Percentiles rank a stretch among this genome's conserved stretches.
Evolutionary conservation across 2,113 vertebrate species (phyloP).

Genomic region (Anhinga anhinga): DNA sequence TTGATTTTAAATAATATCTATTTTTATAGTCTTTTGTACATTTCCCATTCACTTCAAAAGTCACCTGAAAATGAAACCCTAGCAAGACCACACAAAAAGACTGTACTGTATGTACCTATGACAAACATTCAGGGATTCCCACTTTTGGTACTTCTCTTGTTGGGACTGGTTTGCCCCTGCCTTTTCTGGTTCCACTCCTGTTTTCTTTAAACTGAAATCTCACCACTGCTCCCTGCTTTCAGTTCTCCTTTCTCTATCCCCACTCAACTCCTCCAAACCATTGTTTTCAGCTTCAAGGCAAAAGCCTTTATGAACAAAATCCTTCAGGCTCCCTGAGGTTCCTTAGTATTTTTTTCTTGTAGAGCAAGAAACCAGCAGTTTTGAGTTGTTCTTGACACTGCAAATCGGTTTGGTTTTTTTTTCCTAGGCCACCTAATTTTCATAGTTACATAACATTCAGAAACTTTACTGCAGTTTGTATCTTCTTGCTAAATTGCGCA

Average conservation of each 20-base stretch:
- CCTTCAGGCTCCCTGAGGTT: not conserved
- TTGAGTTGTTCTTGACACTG: not conserved
- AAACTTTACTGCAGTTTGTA: not conserved
- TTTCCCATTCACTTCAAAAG: not conserved
- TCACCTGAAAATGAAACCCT: not conserved
- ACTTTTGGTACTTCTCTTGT: not conserved
- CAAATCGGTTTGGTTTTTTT: not conserved
- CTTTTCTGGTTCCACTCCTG: not conserved
- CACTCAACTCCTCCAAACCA: not conserved
- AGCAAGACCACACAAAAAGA: not conserved
- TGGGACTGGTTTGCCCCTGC: not conserved
- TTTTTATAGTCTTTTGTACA: not conserved
- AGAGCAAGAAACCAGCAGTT: not conserved
- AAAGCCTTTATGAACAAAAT: not conserved
- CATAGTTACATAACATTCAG: not conserved
- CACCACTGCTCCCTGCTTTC: not conserved
- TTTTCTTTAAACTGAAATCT: not conserved
- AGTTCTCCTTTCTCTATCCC: not conserved
- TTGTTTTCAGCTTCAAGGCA: not conserved
- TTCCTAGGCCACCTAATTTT: not conserved
- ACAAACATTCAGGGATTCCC: not conserved
- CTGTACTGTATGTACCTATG: accelerated
- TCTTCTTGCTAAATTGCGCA: not conserved
- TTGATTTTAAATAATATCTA: not conserved
- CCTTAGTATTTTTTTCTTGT: not conserved